A percentile compares a stretch with the other conserved stretches of the same genome.
Evolutionary conservation across 1,140 invertebrate species (phyloP).

Genomic region (Achroia grisella): DNA sequence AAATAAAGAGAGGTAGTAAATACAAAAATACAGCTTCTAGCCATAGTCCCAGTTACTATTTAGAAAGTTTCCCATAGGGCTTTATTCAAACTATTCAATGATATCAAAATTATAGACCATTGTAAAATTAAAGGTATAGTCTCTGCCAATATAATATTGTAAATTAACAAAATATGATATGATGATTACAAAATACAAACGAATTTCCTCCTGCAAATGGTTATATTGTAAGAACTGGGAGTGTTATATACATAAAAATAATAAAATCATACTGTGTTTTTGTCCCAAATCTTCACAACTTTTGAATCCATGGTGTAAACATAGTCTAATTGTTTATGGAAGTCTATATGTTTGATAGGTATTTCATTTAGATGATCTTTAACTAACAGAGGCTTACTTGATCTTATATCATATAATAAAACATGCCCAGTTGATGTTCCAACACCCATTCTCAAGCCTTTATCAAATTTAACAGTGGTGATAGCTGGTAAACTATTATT

Average conservation of each 20-base stretch:
- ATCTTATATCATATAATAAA: constrained; percentile 95
- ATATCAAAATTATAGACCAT: too few relatives aligned
- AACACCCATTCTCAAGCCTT: constrained; percentile 89
- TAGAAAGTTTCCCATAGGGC: too few relatives aligned
- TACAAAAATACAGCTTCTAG: too few relatives aligned
- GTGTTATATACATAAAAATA: constrained; percentile 5
- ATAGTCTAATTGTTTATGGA: constrained; percentile 86
- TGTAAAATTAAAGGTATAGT: too few relatives aligned
- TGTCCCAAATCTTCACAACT: constrained; percentile 96
- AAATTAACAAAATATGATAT: too few relatives aligned
- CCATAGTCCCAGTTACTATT: too few relatives aligned
- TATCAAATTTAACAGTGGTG: constrained; percentile 87
- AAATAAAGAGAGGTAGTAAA: too few relatives aligned
- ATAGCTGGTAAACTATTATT: constrained; percentile 82
- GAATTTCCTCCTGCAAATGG: too few relatives aligned
- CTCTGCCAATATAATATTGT: too few relatives aligned
- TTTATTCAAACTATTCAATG: too few relatives aligned
- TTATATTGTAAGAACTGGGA: too few relatives aligned
- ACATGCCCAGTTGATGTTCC: constrained; percentile 96
- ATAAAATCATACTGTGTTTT: constrained; percentile 81
- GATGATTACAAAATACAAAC: too few relatives aligned
- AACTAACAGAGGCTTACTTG: constrained; percentile 88
- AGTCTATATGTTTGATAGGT: constrained; percentile 93
- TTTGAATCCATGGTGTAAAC: constrained; percentile 94
- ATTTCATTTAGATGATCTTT: constrained; percentile 97